Conservation (phyloP, 2,888 invertebrate genomes). For the Melieria crassipennis region DNA sequence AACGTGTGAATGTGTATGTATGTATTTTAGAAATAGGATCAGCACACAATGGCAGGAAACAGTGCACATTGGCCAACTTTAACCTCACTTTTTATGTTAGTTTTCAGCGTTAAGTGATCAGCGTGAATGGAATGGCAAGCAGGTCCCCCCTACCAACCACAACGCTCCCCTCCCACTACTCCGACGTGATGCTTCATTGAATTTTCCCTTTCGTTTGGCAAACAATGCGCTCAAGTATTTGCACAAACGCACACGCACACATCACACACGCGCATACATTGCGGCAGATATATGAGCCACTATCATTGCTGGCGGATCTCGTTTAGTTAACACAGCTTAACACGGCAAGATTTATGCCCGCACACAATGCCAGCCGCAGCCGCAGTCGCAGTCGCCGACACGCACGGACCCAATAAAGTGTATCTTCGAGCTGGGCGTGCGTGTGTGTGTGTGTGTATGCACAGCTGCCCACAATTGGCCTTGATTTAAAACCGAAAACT, state of each 20-base stretch:
- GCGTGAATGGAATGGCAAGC: too few relatives aligned
- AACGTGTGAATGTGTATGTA: background rate
- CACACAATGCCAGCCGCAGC: background rate
- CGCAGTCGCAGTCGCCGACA: background rate
- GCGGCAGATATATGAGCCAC: background rate
- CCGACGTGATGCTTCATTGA: slow-evolving; percentile 22
- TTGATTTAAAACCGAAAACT: slow-evolving; percentile 34
- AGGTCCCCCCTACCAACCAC: too few relatives aligned
- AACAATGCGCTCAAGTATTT: slow-evolving; percentile 14
- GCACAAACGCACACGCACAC: slow-evolving; percentile 8
- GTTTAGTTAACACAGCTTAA: slow-evolving; percentile 27
- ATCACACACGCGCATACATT: background rate
- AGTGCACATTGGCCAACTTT: too few relatives aligned
- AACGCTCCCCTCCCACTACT: too few relatives aligned
- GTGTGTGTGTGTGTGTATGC: background rate
- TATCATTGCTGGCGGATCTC: slow-evolving; percentile 19
- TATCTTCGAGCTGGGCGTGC: too few relatives aligned
- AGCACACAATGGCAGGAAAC: too few relatives aligned
- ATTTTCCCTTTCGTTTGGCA: slow-evolving; percentile 27
- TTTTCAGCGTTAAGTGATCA: too few relatives aligned
- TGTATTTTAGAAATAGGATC: background rate
- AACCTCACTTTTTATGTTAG: too few relatives aligned
- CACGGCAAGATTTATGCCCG: slow-evolving; percentile 25
- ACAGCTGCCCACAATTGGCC: slow-evolving; percentile 21
- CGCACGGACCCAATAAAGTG: too few relatives aligned